A percentile compares a stretch with the other conserved stretches of the same genome.
Conservation (phyloP, 2,888 invertebrate genomes). For the Augochlorella aurata region DNA sequence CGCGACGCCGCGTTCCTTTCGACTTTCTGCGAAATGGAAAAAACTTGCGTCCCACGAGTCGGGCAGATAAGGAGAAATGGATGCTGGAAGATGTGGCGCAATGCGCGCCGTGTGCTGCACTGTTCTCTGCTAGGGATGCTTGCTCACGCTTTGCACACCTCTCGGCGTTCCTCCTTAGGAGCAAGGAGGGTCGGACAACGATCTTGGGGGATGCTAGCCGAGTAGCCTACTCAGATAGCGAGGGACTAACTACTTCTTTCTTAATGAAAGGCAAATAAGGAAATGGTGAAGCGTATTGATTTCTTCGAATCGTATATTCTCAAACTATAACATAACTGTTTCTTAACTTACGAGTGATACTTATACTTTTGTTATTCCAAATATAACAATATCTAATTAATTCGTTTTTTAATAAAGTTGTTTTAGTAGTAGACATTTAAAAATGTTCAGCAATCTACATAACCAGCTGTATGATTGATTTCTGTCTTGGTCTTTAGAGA, state of each 20-base stretch:
- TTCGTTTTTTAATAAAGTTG: too few species aligned
- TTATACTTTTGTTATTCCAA: too few species aligned
- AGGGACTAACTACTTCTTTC: not conserved
- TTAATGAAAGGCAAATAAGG: not conserved
- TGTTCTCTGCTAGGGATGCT: not conserved
- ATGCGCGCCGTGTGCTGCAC: not conserved
- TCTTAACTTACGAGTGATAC: too few species aligned
- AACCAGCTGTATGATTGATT: too few species aligned
- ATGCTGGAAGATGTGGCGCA: not conserved
- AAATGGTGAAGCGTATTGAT: too few species aligned
- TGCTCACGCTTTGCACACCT: not conserved
- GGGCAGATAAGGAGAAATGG: constrained; percentile 6
- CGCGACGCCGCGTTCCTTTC: not conserved
- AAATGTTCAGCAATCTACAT: too few species aligned
- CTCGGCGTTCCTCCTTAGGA: not conserved
- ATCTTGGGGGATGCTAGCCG: not conserved
- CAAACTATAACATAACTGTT: too few species aligned
- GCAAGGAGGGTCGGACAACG: not conserved
- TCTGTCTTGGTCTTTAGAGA: too few species aligned
- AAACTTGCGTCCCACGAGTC: not conserved
- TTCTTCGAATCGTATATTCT: too few species aligned
- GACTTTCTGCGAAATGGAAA: constrained; percentile 2
- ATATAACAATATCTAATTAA: too few species aligned
- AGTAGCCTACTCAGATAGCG: not conserved
- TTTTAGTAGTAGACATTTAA: too few species aligned